phyloP scores from a whole-genome alignment of 1,140 invertebrate genomes.

The Zaprionus lachaisei region DNA sequence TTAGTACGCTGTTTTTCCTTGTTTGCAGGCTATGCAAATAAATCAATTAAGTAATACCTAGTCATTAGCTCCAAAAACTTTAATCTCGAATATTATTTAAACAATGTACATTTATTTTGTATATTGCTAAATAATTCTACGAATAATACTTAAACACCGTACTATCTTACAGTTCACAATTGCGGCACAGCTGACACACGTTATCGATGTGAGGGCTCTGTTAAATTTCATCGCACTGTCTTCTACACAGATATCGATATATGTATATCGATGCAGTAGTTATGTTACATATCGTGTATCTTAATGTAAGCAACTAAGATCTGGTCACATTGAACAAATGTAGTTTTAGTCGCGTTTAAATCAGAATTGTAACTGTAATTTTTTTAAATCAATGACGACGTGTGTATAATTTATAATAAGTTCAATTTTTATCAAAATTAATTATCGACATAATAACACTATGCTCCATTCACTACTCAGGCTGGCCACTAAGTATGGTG shows the following conservation, averaged over 20 bases:
- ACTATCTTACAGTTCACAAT: not conserved
- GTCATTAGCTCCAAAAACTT: not conserved
- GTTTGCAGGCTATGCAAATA: not conserved
- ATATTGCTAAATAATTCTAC: not conserved
- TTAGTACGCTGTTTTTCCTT: constrained; percentile 13
- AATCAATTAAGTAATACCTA: not conserved
- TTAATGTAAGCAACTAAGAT: constrained; percentile 2
- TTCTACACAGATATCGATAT: not conserved
- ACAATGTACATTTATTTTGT: not conserved
- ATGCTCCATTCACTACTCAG: not conserved
- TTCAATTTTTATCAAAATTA: not conserved
- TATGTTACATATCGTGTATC: not conserved
- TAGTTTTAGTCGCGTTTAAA: not conserved
- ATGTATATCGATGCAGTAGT: not conserved
- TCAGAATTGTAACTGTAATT: not conserved
- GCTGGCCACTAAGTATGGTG: not conserved
- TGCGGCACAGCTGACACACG: not conserved
- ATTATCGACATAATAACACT: not conserved
- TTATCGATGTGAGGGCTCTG: not conserved
- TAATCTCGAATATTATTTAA: not conserved
- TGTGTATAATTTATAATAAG: not conserved
- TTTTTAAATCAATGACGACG: not conserved
- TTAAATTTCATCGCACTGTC: not conserved
- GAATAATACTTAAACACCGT: not conserved
- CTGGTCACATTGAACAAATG: constrained; percentile 8